Percentiles rank a stretch among this genome's conserved stretches.
phyloP scores from a whole-genome alignment of 2,797 vertebrate species.

The Propithecus deckenii region DNA sequence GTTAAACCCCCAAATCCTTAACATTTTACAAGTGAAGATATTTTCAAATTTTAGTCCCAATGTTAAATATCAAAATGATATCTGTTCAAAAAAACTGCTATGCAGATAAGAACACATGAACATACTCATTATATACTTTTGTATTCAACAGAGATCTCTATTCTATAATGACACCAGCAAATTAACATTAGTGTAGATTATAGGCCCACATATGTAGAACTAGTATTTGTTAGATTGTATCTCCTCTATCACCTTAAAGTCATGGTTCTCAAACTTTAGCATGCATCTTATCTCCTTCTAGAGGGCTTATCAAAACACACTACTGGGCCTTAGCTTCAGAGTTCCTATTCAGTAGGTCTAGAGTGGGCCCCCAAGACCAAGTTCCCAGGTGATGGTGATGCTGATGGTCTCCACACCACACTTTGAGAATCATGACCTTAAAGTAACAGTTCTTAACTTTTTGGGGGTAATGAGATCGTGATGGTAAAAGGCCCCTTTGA shows the following conservation, averaged over 20 bases:
- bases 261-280: neutral
- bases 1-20: neutral
- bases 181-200: conserved; percentile 2
- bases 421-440: neutral
- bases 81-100: neutral
- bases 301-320: neutral
- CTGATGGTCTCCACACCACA: neutral
- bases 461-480: neutral
- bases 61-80: neutral
- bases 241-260: neutral
- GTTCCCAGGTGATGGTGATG: neutral
- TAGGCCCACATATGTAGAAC: neutral
- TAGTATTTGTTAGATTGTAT: neutral
- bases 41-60: conserved; percentile 10
- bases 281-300: neutral
- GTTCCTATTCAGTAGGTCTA: neutral
- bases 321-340: neutral
- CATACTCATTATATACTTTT: neutral
- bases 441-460: neutral
- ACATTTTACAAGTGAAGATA: conserved; percentile 10
- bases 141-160: neutral
- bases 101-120: neutral
- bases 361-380: neutral
- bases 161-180: neutral
- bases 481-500: neutral